Percentiles rank a stretch among this genome's conserved stretches.
These are phyloP conservation scores for Dicroscelio sp. DNA, from an alignment of 2,888 invertebrate species.

Conservation along the genomic window DNA sequence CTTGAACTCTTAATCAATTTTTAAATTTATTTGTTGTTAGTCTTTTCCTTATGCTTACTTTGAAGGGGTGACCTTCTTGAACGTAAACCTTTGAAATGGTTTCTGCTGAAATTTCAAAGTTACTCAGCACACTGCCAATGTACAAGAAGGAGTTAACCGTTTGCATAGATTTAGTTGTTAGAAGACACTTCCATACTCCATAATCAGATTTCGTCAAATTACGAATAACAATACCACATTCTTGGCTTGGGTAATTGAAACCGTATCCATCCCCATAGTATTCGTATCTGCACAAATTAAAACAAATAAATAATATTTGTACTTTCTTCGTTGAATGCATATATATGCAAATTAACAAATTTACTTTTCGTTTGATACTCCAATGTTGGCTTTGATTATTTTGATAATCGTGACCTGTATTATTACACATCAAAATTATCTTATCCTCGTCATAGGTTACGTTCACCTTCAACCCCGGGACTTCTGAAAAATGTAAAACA, in stretches of 20 bases:
- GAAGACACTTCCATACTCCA: slow-evolving; percentile 86
- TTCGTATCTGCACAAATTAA: slow-evolving; percentile 86
- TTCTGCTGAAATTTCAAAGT: neutral
- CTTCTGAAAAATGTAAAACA: slow-evolving; percentile 10
- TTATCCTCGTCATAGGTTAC: slow-evolving; percentile 40
- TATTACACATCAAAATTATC: slow-evolving; percentile 78
- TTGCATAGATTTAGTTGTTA: slow-evolving; percentile 32
- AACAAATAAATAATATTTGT: neutral
- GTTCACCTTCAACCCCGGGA: neutral
- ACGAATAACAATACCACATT: slow-evolving; percentile 85
- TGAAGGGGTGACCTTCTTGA: slow-evolving; percentile 83
- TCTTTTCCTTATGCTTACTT: too few species aligned
- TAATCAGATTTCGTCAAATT: slow-evolving; percentile 81
- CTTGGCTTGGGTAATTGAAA: neutral
- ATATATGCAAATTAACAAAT: slow-evolving; percentile 11
- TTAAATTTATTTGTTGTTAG: neutral
- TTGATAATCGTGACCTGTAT: slow-evolving; percentile 27
- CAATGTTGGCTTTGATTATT: slow-evolving; percentile 79
- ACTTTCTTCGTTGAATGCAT: neutral
- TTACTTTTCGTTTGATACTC: slow-evolving; percentile 85
- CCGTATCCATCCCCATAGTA: slow-evolving; percentile 85
- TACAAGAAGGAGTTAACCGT: neutral
- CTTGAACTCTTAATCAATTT: neutral
- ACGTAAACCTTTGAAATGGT: slow-evolving; percentile 79
- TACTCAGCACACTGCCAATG: neutral